Conservation (phyloP, 2,797 vertebrate species). For the Crocodylus rhombifer region DNA sequence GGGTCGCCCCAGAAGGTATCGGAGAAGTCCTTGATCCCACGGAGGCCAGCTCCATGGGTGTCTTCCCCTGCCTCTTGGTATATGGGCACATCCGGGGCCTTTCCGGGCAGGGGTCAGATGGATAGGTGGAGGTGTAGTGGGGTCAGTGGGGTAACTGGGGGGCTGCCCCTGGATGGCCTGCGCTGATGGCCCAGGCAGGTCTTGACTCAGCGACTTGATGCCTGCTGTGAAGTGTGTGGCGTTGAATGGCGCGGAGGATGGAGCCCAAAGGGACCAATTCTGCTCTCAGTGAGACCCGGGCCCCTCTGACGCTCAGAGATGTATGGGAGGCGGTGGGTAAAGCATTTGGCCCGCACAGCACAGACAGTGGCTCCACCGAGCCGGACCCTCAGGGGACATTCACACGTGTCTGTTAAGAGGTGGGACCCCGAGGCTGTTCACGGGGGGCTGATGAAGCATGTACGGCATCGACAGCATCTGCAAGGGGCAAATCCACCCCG, state of each 20-base stretch:
- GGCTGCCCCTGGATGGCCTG: too few relatives aligned
- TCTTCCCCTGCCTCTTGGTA: neutral
- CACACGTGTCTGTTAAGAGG: neutral
- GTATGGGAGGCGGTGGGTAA: neutral
- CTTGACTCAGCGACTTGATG: too few relatives aligned
- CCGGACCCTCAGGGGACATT: too few relatives aligned
- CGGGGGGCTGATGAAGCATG: neutral
- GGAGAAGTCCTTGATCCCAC: neutral
- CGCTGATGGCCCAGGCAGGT: too few relatives aligned
- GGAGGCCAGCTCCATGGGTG: neutral
- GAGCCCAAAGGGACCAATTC: neutral
- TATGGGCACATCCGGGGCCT: neutral
- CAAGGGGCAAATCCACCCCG: neutral
- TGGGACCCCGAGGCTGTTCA: neutral
- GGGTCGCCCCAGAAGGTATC: neutral
- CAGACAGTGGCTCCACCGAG: neutral
- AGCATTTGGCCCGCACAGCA: neutral
- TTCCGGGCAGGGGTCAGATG: neutral
- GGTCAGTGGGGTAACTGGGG: too few relatives aligned
- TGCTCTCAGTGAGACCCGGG: neutral
- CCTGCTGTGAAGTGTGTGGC: too few relatives aligned
- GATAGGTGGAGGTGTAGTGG: too few relatives aligned
- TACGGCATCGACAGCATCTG: neutral
- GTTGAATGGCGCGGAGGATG: neutral
- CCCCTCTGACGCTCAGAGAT: neutral